phyloP scores from a whole-genome alignment of 1,140 invertebrate genomes.

The Caerostris extrusa region DNA sequence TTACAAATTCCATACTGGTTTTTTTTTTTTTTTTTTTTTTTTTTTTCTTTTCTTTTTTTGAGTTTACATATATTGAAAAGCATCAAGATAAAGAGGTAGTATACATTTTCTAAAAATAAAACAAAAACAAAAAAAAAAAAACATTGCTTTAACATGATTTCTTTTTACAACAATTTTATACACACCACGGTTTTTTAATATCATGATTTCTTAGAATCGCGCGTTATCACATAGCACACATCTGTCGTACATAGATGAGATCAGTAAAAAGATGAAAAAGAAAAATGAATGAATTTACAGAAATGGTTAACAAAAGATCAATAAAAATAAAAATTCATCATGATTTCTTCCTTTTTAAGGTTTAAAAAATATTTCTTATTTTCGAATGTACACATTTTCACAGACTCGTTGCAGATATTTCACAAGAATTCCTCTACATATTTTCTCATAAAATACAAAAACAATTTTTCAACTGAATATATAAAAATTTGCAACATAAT shows the following conservation, averaged over 20 bases:
- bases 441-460: slow-evolving; percentile 29
- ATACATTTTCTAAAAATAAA: slow-evolving; percentile 67
- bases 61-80: slow-evolving; percentile 75
- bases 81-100: slow-evolving; percentile 75
- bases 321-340: slow-evolving; percentile 40
- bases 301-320: slow-evolving; percentile 28
- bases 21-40: slow-evolving; percentile 47
- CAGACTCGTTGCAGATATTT: not conserved
- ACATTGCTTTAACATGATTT: slow-evolving; percentile 33
- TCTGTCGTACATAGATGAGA: slow-evolving; percentile 73
- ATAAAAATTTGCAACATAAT: slow-evolving; percentile 43
- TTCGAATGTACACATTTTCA: slow-evolving; percentile 35
- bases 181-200: slow-evolving; percentile 28
- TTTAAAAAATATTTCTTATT: slow-evolving; percentile 61
- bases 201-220: slow-evolving; percentile 45
- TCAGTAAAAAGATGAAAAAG: slow-evolving; percentile 66
- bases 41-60: no score
- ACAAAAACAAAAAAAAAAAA: slow-evolving; percentile 51
- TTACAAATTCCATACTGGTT: slow-evolving; percentile 67
- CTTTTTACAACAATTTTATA: slow-evolving; percentile 60
- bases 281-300: slow-evolving; percentile 63
- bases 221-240: slow-evolving; percentile 71
- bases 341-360: not conserved
- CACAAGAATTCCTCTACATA: slow-evolving; percentile 2
- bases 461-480: slow-evolving; percentile 27